phyloP scores from a whole-genome alignment of 2,888 invertebrate genomes.

The Drosophila rellima region DNA sequence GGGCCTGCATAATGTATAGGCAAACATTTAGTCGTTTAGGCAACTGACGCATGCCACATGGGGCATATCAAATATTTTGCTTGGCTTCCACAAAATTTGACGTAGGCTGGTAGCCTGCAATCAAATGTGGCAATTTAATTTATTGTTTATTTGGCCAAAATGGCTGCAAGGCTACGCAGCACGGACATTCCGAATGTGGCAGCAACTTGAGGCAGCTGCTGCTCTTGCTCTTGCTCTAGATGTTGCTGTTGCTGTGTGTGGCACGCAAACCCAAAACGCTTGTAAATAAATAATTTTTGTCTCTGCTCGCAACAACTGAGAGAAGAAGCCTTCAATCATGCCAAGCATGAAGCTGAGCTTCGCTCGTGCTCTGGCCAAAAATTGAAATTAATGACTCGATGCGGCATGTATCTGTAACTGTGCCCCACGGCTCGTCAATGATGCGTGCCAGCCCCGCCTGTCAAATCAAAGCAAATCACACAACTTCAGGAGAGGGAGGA shows the following conservation, averaged over 20 bases:
- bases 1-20: conserved; percentile 72
- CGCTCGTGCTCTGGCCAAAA: conserved; percentile 37
- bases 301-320: conserved; percentile 31
- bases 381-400: conserved; percentile 75
- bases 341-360: background rate
- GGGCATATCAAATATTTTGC: conserved; percentile 69
- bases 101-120: conserved; percentile 48
- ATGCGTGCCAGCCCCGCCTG: conserved; percentile 62
- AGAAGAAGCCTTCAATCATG: conserved; percentile 51
- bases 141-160: conserved; percentile 79
- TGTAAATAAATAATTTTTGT: conserved; percentile 77
- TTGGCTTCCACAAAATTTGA: conserved; percentile 10
- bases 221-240: conserved; percentile 19
- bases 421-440: conserved; percentile 61
- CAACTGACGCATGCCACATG: conserved; percentile 66
- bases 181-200: conserved; percentile 31
- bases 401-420: conserved; percentile 24
- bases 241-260: conserved; percentile 16
- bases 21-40: conserved; percentile 78
- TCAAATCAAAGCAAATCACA: conserved; percentile 67
- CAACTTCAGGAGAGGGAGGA: background rate
- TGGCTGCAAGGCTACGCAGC: conserved; percentile 41
- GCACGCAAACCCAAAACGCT: conserved; percentile 31
- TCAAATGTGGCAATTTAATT: conserved; percentile 82
- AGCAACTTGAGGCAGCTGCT: conserved; percentile 14